These are phyloP conservation scores for Polyommatus iphigenia DNA, from an alignment of 2,888 invertebrate genomes.

Conservation along the genomic window DNA sequence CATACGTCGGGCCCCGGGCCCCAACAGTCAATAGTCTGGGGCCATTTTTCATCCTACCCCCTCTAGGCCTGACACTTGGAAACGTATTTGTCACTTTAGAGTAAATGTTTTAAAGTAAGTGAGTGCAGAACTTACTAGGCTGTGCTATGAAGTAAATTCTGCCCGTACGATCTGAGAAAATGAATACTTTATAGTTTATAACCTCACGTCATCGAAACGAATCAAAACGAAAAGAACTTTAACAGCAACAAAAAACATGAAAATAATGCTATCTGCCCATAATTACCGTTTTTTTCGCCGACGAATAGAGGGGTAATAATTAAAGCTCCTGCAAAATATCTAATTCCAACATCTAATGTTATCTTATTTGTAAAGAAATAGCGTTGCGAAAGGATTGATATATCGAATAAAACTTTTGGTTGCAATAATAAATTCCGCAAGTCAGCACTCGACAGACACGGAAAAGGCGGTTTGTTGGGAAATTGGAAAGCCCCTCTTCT, in stretches of 20 bases:
- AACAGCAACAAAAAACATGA: too few relatives aligned
- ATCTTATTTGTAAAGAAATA: not conserved
- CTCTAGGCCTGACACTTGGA: not conserved
- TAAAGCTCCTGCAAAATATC: too few relatives aligned
- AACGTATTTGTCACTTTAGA: conserved; percentile 1
- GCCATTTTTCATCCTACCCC: conserved; percentile 3
- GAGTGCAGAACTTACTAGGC: not conserved
- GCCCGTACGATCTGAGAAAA: too few relatives aligned
- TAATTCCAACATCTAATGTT: too few relatives aligned
- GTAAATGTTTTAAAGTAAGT: not conserved
- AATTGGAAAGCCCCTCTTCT: not conserved
- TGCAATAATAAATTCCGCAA: not conserved
- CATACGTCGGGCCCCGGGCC: not conserved
- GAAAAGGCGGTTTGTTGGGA: not conserved
- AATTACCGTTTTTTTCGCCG: too few relatives aligned
- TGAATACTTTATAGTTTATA: too few relatives aligned
- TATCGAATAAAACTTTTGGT: not conserved
- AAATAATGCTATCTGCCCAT: too few relatives aligned
- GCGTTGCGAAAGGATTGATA: not conserved
- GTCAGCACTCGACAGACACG: not conserved
- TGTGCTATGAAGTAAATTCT: too few relatives aligned
- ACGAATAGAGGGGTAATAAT: too few relatives aligned
- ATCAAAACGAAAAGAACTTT: too few relatives aligned
- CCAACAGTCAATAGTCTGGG: not conserved
- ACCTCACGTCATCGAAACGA: too few relatives aligned